Evolutionary conservation across 2,797 vertebrate species (phyloP), one percentile per base, ranked within the genome.

Genomic region (Sorex maritimensis): DNA sequence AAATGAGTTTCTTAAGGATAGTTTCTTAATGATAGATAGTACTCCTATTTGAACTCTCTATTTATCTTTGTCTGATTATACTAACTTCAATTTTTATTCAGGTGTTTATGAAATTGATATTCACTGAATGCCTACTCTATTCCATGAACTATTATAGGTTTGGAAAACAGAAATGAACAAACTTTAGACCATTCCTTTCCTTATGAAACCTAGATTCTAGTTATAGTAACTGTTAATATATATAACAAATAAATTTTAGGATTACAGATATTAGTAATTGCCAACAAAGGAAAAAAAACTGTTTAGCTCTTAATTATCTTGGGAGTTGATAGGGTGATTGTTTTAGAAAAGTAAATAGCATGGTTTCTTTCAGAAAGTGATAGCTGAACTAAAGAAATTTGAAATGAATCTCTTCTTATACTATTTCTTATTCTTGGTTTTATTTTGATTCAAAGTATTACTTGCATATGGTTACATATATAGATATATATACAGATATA

Each of bases 381-480:
- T 34, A 68, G 13, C 93, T 68, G 61, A 84, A 77, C 24, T 88
- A 71, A 92, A 94, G 7, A 28, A 81, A 85, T 58, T 52, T 1
- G 0, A 94, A 93, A 86, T 67, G 3, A 84, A 80, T 63, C n/a
- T 79, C 69, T 61, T 19, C 4, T 69, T 61, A 86, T 82, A 58
- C 5, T 71, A 68, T 30, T 88, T 84, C 4, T 86, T 41, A 75
- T 77, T 46, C 24, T 44, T 67, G 86, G 1, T 68, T n/a, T 90
- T 71, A 80, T 23, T 52, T 88, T 79, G 49, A 88, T 88, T 38
- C 38, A 30, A 86, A 88, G 85, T 30, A 92, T 90, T 90, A 82
- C 69, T 65, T 88, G 14, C n/a, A 82, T 4, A n/a, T 38, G 17
- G 9, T 63, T 86, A 74, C 17, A 55, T 55, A 14, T 55, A 12